phyloP scores from a whole-genome alignment of 64 coral and sea anemone genomes.

The Actinia tenebrosa region DNA sequence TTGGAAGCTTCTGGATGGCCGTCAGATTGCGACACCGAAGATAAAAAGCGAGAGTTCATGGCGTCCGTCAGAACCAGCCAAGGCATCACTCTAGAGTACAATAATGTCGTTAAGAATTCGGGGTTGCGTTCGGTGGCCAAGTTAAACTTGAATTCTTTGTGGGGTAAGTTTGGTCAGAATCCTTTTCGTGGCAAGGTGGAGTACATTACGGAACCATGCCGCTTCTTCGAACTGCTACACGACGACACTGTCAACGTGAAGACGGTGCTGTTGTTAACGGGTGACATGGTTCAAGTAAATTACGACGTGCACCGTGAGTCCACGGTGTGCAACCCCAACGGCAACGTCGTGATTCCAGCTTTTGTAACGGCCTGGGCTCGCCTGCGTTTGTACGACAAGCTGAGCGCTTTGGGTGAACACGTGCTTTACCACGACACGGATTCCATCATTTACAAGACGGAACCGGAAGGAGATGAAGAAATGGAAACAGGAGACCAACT shows the following conservation, averaged over 20 bases:
- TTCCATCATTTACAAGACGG: constrained; percentile 2
- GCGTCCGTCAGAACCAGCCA: neutral
- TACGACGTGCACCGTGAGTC: neutral
- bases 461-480: no score
- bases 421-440: constrained; percentile 33
- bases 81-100: neutral
- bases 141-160: constrained; percentile 7
- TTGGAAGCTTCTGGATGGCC: constrained; percentile 16
- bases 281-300: neutral
- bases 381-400: neutral
- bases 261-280: neutral
- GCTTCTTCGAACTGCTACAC: neutral
- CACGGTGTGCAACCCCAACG: neutral
- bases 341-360: neutral
- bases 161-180: constrained; percentile 23
- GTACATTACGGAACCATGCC: neutral
- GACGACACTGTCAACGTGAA: neutral
- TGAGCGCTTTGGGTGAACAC: neutral
- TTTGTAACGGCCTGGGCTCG: neutral
- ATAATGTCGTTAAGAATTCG: neutral
- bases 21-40: neutral
- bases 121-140: neutral
- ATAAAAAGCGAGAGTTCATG: neutral
- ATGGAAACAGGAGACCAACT: neutral
- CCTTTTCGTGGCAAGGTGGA: neutral